Conservation (phyloP, 2,888 invertebrate genomes). For the Drosophila greeni region DNA sequence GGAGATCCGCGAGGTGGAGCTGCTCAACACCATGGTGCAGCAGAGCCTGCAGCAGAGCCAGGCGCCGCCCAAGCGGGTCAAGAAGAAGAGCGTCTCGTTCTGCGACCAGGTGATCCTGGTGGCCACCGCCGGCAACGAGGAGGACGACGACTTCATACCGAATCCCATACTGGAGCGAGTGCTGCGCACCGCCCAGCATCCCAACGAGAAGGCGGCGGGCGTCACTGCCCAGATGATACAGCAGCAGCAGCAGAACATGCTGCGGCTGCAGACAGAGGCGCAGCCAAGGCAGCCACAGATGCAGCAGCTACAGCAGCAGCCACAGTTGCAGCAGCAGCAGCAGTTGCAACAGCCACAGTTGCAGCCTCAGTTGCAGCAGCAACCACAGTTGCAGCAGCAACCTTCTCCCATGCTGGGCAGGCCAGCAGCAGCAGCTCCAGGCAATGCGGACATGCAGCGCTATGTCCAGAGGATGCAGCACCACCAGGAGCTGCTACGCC, state of each 20-base stretch:
- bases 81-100: conserved; percentile 96
- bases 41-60: conserved; percentile 79
- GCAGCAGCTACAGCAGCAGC: conserved; percentile 57
- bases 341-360: conserved; percentile 61
- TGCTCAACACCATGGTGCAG: conserved; percentile 81
- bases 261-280: conserved; percentile 79
- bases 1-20: conserved; percentile 81
- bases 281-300: conserved; percentile 73
- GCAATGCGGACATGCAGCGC: conserved; percentile 74
- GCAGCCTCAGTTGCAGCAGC: too few species aligned
- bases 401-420: conserved; percentile 71
- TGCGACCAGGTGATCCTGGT: conserved; percentile 96
- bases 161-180: conserved; percentile 94
- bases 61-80: conserved; percentile 81
- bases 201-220: conserved; percentile 76
- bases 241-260: conserved; percentile 79
- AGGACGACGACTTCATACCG: conserved; percentile 93
- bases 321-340: conserved; percentile 33
- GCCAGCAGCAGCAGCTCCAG: conserved; percentile 28
- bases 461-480: conserved; percentile 76
- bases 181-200: conserved; percentile 87
- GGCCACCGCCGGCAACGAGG: conserved; percentile 94
- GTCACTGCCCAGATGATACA: conserved; percentile 81
- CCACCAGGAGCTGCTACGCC: conserved; percentile 51
- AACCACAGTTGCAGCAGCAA: conserved; percentile 58